These are phyloP conservation scores for Amitus sp. DNA, from an alignment of 2,888 invertebrate genomes.

Conservation along the genomic window DNA sequence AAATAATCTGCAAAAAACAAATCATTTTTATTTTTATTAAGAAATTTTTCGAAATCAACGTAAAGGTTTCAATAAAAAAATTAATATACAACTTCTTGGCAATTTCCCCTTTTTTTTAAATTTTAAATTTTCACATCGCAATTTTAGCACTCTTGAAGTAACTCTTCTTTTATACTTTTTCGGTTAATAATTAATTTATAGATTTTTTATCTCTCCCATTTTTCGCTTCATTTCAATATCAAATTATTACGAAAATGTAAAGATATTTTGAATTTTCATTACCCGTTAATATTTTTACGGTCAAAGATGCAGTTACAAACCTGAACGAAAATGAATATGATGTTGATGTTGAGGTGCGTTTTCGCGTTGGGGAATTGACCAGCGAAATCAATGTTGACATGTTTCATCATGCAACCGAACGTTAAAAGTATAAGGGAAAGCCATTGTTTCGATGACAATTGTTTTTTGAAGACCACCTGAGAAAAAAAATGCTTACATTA, in stretches of 20 bases:
- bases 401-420: conserved; percentile 90
- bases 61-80: too few relatives aligned
- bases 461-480: conserved; percentile 87
- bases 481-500: conserved; percentile 47
- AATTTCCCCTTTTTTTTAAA: too few relatives aligned
- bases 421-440: conserved; percentile 87
- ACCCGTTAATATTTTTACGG: background rate
- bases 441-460: conserved; percentile 86
- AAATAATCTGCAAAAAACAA: conserved; percentile 78
- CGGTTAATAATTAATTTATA: too few relatives aligned
- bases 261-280: too few relatives aligned
- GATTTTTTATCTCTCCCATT: too few relatives aligned
- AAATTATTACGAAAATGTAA: too few relatives aligned
- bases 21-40: background rate
- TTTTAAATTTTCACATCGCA: too few relatives aligned
- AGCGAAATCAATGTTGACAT: conserved; percentile 73
- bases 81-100: too few relatives aligned
- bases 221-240: too few relatives aligned
- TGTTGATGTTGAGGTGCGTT: conserved; percentile 56
- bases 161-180: too few relatives aligned
- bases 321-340: conserved; percentile 66
- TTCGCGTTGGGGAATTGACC: conserved; percentile 42
- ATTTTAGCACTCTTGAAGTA: too few relatives aligned
- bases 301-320: conserved; percentile 36
- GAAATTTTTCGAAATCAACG: background rate